Conservation (phyloP, 2,797 vertebrate species). For the Neostethus bicornis region DNA sequence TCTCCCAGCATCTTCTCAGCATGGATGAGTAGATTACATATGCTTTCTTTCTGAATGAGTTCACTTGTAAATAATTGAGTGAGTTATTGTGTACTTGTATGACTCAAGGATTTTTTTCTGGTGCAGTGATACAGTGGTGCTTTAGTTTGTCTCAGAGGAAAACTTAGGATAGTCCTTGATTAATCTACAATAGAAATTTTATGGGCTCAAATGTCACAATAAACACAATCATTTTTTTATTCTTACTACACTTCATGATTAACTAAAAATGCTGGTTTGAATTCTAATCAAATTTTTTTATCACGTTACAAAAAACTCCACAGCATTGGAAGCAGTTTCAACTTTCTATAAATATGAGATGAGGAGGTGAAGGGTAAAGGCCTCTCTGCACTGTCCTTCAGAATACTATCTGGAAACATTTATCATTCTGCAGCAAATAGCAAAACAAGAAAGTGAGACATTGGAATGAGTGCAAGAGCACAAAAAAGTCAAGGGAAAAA, state of each 20-base stretch:
- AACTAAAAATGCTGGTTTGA: constrained; percentile 42
- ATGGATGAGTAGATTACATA: constrained; percentile 80
- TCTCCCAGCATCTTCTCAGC: constrained; percentile 72
- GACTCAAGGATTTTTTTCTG: constrained; percentile 58
- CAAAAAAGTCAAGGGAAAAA: constrained; percentile 6
- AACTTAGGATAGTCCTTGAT: constrained; percentile 50
- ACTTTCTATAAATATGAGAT: constrained; percentile 57
- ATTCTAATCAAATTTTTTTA: constrained; percentile 49
- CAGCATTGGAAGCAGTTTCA: constrained; percentile 69
- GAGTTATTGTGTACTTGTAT: constrained; percentile 74
- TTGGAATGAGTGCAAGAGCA: constrained; percentile 12
- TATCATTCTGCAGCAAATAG: constrained; percentile 63
- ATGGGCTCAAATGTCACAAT: constrained; percentile 12
- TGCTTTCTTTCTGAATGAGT: constrained; percentile 79
- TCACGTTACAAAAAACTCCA: constrained; percentile 36
- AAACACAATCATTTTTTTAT: constrained; percentile 32
- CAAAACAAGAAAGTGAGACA: constrained; percentile 22
- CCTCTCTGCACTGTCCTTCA: constrained; percentile 60
- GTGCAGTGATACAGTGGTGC: constrained; percentile 50
- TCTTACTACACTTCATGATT: constrained; percentile 12
- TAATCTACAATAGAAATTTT: constrained; percentile 16
- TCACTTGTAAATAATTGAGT: constrained; percentile 79
- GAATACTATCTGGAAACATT: constrained; percentile 75
- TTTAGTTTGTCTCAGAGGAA: constrained; percentile 61
- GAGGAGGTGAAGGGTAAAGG: constrained; percentile 55